Base-by-base conservation (phyloP, 1,140 invertebrate species). In the Bombus pascuorum region DNA sequence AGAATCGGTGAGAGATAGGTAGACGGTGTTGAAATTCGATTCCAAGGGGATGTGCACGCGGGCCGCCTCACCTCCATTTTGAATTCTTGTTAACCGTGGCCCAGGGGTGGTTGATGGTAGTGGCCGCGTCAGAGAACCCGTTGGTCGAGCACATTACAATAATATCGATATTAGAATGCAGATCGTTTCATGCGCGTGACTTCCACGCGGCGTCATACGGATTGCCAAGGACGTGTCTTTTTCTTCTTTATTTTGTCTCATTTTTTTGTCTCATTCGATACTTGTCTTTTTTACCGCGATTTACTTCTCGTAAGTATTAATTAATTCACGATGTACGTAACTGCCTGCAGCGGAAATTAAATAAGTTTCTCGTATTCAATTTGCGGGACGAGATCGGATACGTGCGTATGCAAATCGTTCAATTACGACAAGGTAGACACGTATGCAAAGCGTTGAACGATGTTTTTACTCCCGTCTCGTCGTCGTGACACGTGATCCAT, bases 51-150 rank as follows among this genome's bases (percentile, higher is more conserved):
- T 68, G 82, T 53, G 37, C 59, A 66, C 53, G 37, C 42, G 71
- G 37, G 34, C 47, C 34, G n/a, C 32, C 74, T 42, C 65, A 15
- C 68, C 83, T 80, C 83, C 83, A 85, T 85, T 85, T 85, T 85
- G 83, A 73, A 85, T 85, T 85, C 83, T 62, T 47, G n/a, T 42
- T 47, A 44, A 62, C 59, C 32, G 44, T 34, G 72, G 72, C 57
- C 32, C 37, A 42, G 28, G 75, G 75, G 75, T 62, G 75, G 57
- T 59, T 32, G 25, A 18, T 8, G 37, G 25, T 4, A 25, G 75
- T 59, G 3, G 18, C 1, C 28, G 68, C 70, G 70, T 1, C 57
- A 15, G 5, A 28, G 39, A 71, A 28, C 39, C 28, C 25, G 37
- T 12, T 6, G 25, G 25, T 10, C n/a, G 39, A 28, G 42, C 32